Conservation (phyloP, 2,888 invertebrate species). For the Chrysotoxum bicinctum region DNA sequence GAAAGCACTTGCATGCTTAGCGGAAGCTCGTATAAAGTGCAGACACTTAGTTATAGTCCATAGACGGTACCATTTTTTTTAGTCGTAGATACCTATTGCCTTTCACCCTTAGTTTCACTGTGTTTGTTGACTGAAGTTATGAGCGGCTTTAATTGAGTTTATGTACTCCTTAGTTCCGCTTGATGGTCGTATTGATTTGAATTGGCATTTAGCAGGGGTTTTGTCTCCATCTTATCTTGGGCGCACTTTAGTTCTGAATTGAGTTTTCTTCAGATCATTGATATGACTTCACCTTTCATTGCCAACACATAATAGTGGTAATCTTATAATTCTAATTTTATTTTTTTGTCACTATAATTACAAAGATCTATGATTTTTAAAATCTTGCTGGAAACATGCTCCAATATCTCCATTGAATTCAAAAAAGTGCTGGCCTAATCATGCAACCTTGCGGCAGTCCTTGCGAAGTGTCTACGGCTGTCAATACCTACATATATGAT, state of each 20-base stretch:
- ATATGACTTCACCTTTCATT: no score
- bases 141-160: slow-evolving; percentile 46
- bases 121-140: slow-evolving; percentile 38
- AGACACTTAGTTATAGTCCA: slow-evolving; percentile 38
- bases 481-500: not conserved
- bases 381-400: not conserved
- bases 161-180: slow-evolving; percentile 41
- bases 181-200: not conserved
- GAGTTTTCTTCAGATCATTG: not conserved
- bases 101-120: slow-evolving; percentile 9
- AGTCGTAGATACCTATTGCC: not conserved
- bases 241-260: not conserved
- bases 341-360: not conserved
- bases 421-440: not conserved
- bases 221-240: not conserved
- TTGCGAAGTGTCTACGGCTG: not conserved
- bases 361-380: not conserved
- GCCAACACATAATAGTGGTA: no score
- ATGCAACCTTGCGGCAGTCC: slow-evolving; percentile 33
- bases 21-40: slow-evolving; percentile 63
- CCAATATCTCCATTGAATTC: not conserved
- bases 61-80: slow-evolving; percentile 9
- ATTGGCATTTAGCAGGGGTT: not conserved
- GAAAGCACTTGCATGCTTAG: slow-evolving; percentile 68
- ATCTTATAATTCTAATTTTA: no score